These are phyloP conservation scores for Paedocypris sp. DNA, from an alignment of 2,113 vertebrate genomes.

Conservation along the genomic window DNA sequence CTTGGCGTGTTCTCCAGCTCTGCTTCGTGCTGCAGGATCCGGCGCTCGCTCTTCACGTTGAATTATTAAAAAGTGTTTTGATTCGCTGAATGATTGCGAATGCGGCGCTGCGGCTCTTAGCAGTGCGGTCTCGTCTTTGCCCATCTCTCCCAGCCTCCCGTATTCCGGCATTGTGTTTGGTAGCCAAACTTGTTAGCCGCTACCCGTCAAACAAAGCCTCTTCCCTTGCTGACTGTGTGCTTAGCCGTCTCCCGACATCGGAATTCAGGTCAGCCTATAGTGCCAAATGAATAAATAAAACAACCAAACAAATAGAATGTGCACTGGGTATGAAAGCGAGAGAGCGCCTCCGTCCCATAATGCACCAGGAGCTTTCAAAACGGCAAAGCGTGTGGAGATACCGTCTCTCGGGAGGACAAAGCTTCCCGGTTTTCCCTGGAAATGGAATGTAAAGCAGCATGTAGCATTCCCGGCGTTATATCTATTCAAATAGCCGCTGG, in stretches of 20 bases:
- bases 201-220: neutral
- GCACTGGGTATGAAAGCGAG: slow-evolving; percentile 4
- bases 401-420: slow-evolving; percentile 52
- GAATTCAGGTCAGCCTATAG: slow-evolving; percentile 61
- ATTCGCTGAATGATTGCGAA: slow-evolving; percentile 68
- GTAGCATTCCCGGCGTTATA: neutral
- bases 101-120: slow-evolving; percentile 58
- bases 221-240: slow-evolving; percentile 16
- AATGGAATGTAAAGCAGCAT: slow-evolving; percentile 14
- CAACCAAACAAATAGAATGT: neutral
- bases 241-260: slow-evolving; percentile 45
- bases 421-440: slow-evolving; percentile 42
- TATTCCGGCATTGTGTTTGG: slow-evolving; percentile 27
- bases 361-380: slow-evolving; percentile 59
- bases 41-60: slow-evolving; percentile 51
- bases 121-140: slow-evolving; percentile 43
- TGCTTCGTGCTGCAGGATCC: slow-evolving; percentile 50
- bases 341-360: slow-evolving; percentile 56
- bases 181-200: slow-evolving; percentile 26
- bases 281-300: slow-evolving; percentile 29
- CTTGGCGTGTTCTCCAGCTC: slow-evolving; percentile 18
- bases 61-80: slow-evolving; percentile 76
- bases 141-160: slow-evolving; percentile 21
- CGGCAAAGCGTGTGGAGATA: slow-evolving; percentile 48
- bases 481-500: neutral